Evolutionary conservation across 1,140 invertebrate species (phyloP), one percentile per base, ranked within the genome.

Genomic region (Rhynchophorus ferrugineus): DNA sequence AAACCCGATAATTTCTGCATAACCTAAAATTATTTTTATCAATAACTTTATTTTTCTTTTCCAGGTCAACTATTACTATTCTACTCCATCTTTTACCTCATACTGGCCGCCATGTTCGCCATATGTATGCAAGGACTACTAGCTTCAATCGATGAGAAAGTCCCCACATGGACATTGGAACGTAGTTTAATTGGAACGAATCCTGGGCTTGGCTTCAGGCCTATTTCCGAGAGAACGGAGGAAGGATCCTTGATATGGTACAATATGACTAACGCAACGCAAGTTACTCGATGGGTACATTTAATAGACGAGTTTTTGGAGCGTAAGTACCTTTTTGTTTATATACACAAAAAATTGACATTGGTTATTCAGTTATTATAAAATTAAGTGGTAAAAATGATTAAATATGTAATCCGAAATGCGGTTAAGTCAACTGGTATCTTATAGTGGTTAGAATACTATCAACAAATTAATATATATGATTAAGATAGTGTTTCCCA

Each of bases 191-290:
- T 95, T 58, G 90, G 90, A 68, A 81, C 81, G 35, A 94, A 90
- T 77, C 91, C 92, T 61, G 91, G 89, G 17, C 72, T 96, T 64
- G 92, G 91, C 29, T 95, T 91, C 69, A 77, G 91, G 44, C 93
- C 93, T 0, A 76, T 91, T 44, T 78, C 91, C 16, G 72, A 79
- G 0, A 70, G 76, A 48, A 76, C 79, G 0, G 83, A 90, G 54
- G 83, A 91, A 56, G 84, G 84, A 36, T 90, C 91, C 0, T 73
- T 96, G 0, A 89, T 97, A 61, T 83, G 83, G 78, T 95, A 87
- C 65, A 77, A 79, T 46, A 71, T 76, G 2, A 75, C 75, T n/a
- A 84, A 89, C 51, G 53, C 66, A 11, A 80, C 76, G 0, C 78
- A 85, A 47, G 74, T 80, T 17, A 58, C 79, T 11, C 78, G 77